These are phyloP conservation scores for Paradisaea rubra DNA, from an alignment of 2,113 vertebrate species.

Conservation along the genomic window DNA sequence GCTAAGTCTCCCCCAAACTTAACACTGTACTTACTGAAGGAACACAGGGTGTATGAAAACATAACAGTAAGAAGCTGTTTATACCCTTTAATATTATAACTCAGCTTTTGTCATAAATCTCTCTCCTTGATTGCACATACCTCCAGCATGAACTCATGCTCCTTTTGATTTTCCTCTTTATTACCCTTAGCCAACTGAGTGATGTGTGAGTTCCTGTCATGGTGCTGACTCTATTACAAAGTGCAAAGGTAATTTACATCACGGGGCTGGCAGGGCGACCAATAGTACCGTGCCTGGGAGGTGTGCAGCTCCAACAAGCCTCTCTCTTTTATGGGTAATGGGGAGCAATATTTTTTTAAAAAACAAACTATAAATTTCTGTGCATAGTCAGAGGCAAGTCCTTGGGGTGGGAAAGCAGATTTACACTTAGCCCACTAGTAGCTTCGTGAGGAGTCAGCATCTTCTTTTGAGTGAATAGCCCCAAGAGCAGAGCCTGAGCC, in stretches of 20 bases:
- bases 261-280: not conserved
- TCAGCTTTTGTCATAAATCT: conserved; percentile 71
- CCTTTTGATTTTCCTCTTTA: conserved; percentile 71
- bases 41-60: conserved; percentile 26
- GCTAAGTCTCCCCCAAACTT: conserved; percentile 38
- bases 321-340: conserved; percentile 44
- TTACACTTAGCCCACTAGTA: not conserved
- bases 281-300: not conserved
- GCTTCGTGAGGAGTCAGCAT: not conserved
- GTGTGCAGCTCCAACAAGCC: conserved; percentile 18
- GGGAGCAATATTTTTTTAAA: not conserved
- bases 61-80: conserved; percentile 68
- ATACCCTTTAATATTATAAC: conserved; percentile 71
- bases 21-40: conserved; percentile 43
- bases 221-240: conserved; percentile 74
- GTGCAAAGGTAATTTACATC: conserved; percentile 72
- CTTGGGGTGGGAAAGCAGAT: not conserved
- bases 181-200: conserved; percentile 70
- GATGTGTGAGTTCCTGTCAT: conserved; percentile 73
- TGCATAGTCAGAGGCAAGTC: not conserved
- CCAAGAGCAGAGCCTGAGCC: not conserved
- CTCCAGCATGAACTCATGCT: conserved; percentile 60
- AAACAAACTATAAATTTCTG: conserved; percentile 54
- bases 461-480: not conserved
- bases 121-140: conserved; percentile 51